A percentile compares a stretch with the other conserved stretches of the same genome.
These are phyloP conservation scores for Phycodurus eques DNA, from an alignment of 2,113 vertebrate species.

Conservation along the genomic window DNA sequence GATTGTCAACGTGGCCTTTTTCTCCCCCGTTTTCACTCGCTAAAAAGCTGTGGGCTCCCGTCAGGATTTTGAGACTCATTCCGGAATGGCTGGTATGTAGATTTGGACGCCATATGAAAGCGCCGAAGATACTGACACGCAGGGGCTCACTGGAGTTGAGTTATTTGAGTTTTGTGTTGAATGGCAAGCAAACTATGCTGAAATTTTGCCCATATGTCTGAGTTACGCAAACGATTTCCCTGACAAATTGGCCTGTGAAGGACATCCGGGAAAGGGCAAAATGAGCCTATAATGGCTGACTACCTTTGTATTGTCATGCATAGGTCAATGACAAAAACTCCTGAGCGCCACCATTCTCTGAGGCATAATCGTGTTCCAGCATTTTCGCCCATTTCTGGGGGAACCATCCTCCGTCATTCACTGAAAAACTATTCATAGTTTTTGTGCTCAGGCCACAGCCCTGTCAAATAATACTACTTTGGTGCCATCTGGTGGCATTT, in stretches of 20 bases:
- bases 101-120: constrained; percentile 2
- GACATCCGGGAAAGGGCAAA: neutral
- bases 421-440: too few species aligned
- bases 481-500: too few species aligned
- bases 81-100: neutral
- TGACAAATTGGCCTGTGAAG: neutral
- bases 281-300: neutral
- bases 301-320: too few species aligned
- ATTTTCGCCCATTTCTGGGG: too few species aligned
- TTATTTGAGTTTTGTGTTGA: neutral
- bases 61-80: constrained; percentile 16
- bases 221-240: neutral
- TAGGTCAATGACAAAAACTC: too few species aligned
- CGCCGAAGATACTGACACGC: neutral
- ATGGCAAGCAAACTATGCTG: neutral
- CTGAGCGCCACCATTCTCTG: neutral
- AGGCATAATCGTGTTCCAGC: neutral
- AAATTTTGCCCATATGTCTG: neutral
- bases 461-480: too few species aligned
- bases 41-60: constrained; percentile 24
- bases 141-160: neutral
- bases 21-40: neutral
- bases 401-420: too few species aligned
- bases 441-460: too few species aligned
- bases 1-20: constrained; percentile 42